Evolutionary conservation across 2,797 vertebrate genomes (phyloP), one percentile per base, ranked within the genome.

Genomic region (Myiotriccus ornatus): DNA sequence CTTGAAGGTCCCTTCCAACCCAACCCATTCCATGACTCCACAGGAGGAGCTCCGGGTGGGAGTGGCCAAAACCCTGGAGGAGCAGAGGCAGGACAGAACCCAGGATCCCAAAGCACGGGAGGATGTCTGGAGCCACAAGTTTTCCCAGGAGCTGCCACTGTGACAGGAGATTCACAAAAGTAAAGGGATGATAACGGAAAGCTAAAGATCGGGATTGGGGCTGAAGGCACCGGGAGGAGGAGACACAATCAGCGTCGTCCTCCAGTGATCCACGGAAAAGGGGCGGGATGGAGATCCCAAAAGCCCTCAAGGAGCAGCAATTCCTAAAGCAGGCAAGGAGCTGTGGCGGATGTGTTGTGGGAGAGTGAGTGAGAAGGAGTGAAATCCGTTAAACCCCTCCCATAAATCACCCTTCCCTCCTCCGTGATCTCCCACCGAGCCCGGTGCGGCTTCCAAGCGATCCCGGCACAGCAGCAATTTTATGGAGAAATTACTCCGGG

Each of bases 401-500:
- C 76, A 46, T 70, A 91, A 88, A 87, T 68, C 63, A 28, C 47
- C 10, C 57, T 69, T 25, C 34, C 34, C 12, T 87, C 67, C 41
- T 87, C 25, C 20, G 41, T 7, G 4, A 4, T 56, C 62, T 84
- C 75, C 63, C 67, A 53, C 9, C 0, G 2, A 84, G 85, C 70
- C 75, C 41, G 44, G 57, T 49, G 53, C 49, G 84, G 71, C 70
- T 43, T 93, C 71, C 63, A 73, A 85, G 80, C 55, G 87, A 91
- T 89, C 79, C 78, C 84, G 89, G 63, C 75, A 32, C 9, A 7
- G 89, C 46, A 65, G 78, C 37, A 82, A 47, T 69, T 91, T 76
- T 53, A 92, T 18, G 3, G 63, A 89, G 75, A 73, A 94, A 95
- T 79, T 57, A 87, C 68, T 91, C 74, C 32, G 57, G 63, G 81